phyloP scores from a whole-genome alignment of 2,797 vertebrate genomes.

The Oreortyx pictus region DNA sequence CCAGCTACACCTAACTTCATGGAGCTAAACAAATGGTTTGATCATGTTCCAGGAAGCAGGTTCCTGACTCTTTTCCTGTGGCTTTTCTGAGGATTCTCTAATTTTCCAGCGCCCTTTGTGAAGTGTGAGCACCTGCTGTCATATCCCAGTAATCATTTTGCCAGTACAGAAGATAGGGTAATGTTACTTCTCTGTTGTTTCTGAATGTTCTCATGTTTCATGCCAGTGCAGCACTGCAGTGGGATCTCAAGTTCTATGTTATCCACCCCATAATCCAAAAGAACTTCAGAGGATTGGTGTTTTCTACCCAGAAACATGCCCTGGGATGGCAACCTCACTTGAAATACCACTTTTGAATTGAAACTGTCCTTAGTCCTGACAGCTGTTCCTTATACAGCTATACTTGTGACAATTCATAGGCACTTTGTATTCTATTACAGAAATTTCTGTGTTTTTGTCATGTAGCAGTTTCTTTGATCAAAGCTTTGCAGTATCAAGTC shows the following conservation, averaged over 20 bases:
- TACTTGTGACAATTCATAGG: not conserved
- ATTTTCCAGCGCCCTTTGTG: not conserved
- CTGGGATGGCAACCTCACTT: not conserved
- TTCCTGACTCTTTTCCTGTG: not conserved
- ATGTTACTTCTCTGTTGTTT: not conserved
- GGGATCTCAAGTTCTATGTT: not conserved
- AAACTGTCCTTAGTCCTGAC: not conserved
- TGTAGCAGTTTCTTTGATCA: not conserved
- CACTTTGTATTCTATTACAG: not conserved
- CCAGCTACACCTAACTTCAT: not conserved
- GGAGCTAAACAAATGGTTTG: not conserved
- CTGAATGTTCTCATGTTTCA: not conserved
- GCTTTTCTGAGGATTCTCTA: not conserved
- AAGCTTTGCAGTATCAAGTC: not conserved
- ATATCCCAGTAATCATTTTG: not conserved
- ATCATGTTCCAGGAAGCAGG: not conserved
- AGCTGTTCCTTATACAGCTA: not conserved
- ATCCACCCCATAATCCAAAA: not conserved
- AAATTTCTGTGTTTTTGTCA: not conserved
- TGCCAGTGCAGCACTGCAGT: not conserved
- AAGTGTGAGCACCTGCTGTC: not conserved
- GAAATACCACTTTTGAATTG: not conserved
- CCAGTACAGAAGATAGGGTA: not conserved
- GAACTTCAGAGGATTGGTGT: not conserved
- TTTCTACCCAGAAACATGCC: not conserved